Evolutionary conservation across 2,888 invertebrate genomes (phyloP).

Genomic region (Meloe dianella): DNA sequence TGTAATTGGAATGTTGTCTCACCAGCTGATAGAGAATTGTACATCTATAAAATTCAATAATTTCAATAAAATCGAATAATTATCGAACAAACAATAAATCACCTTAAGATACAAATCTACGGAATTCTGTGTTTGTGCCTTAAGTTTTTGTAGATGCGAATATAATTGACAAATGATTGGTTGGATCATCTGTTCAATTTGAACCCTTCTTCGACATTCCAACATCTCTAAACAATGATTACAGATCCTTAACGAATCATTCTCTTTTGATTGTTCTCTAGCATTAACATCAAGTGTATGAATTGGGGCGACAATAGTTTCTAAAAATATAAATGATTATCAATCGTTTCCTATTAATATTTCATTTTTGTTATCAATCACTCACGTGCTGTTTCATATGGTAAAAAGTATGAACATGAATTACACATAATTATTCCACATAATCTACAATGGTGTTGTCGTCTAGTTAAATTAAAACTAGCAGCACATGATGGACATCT

Average conservation of each 20-base stretch:
- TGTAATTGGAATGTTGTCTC: constrained; percentile 86
- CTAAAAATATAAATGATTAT: constrained; percentile 45
- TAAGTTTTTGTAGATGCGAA: constrained; percentile 79
- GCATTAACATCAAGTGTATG: constrained; percentile 45
- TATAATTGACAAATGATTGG: constrained; percentile 83
- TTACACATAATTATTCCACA: constrained; percentile 94
- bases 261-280: constrained; percentile 53
- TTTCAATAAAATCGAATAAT: background rate
- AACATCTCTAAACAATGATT: constrained; percentile 81
- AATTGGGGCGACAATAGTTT: constrained; percentile 54
- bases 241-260: constrained; percentile 73
- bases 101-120: constrained; percentile 71
- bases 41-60: constrained; percentile 65
- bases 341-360: too few species aligned
- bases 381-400: constrained; percentile 79
- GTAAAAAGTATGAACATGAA: constrained; percentile 86
- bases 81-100: background rate
- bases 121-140: constrained; percentile 71
- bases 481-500: constrained; percentile 91
- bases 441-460: constrained; percentile 95
- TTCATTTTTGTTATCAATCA: too few species aligned
- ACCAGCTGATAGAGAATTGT: constrained; percentile 76
- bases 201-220: constrained; percentile 77
- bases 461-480: constrained; percentile 82
- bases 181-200: constrained; percentile 81